Conservation (phyloP, 2,888 invertebrate species). For the Cheilosia pagana region DNA sequence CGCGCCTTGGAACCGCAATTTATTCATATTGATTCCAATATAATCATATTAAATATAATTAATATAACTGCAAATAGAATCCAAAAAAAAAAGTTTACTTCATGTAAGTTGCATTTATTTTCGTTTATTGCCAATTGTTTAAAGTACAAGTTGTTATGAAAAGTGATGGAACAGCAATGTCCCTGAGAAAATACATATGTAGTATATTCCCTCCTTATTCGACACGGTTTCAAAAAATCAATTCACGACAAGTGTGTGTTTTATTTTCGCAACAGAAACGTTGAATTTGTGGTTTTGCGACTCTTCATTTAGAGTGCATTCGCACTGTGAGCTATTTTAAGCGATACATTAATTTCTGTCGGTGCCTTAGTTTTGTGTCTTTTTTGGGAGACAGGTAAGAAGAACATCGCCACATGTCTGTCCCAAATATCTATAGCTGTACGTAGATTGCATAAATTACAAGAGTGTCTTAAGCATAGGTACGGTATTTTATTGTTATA, state of each 20-base stretch:
- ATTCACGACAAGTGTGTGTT: slow-evolving; percentile 39
- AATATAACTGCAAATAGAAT: slow-evolving; percentile 25
- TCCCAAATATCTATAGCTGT: no score
- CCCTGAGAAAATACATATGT: slow-evolving; percentile 7
- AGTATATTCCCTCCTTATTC: slow-evolving; percentile 28
- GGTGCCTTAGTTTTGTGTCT: slow-evolving; percentile 37
- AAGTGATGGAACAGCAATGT: slow-evolving; percentile 14
- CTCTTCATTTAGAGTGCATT: slow-evolving; percentile 48
- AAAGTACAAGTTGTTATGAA: not conserved
- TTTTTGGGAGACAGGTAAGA: slow-evolving; percentile 19
- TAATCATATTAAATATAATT: slow-evolving; percentile 12
- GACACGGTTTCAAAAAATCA: slow-evolving; percentile 58
- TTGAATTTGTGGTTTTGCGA: slow-evolving; percentile 27
- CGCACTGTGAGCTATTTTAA: slow-evolving; percentile 56
- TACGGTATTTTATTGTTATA: not conserved
- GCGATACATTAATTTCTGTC: slow-evolving; percentile 26
- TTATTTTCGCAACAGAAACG: slow-evolving; percentile 39
- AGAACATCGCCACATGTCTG: slow-evolving; percentile 8
- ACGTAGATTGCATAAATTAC: not conserved
- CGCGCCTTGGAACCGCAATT: slow-evolving; percentile 46
- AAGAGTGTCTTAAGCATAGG: not conserved
- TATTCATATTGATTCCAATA: slow-evolving; percentile 47
- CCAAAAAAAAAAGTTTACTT: slow-evolving; percentile 6
- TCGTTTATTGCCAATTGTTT: not conserved
- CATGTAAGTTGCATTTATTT: slow-evolving; percentile 56